Conservation (phyloP, 2,113 vertebrate genomes). For the Paralichthys olivaceus region DNA sequence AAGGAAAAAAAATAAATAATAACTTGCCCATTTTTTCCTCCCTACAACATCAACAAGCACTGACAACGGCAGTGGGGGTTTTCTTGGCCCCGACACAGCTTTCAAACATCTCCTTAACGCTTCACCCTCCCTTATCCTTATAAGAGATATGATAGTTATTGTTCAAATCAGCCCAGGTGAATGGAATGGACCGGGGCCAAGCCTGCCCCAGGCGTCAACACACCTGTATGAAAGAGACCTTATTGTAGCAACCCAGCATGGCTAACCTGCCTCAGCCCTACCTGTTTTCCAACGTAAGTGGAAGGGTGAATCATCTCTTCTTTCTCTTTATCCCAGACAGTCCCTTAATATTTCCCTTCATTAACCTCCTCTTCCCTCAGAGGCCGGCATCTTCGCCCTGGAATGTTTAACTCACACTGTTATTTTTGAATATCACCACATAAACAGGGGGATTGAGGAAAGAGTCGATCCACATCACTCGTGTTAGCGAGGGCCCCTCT, state of each 20-base stretch:
- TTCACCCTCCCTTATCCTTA: conserved; percentile 85
- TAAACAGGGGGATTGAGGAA: conserved; percentile 65
- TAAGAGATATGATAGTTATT: conserved; percentile 96
- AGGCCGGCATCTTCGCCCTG: conserved; percentile 81
- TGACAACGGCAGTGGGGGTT: conserved; percentile 97
- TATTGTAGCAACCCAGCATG: conserved; percentile 91
- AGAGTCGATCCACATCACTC: conserved; percentile 54
- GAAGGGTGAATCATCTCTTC: conserved; percentile 79
- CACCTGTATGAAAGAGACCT: conserved; percentile 98
- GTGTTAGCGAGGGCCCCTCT: conserved; percentile 34
- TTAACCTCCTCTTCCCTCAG: conserved; percentile 80
- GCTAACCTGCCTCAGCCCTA: conserved; percentile 89
- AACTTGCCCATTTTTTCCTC: conserved; percentile 76
- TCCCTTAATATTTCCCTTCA: conserved; percentile 84
- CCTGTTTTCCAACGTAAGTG: conserved; percentile 79
- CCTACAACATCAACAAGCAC: conserved; percentile 98
- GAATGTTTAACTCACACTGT: conserved; percentile 79
- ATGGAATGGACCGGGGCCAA: conserved; percentile 97
- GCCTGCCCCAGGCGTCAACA: conserved; percentile 98
- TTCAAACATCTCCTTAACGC: conserved; percentile 95
- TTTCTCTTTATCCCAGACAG: conserved; percentile 69
- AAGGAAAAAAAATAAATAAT: background rate
- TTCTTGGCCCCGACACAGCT: conserved; percentile 96
- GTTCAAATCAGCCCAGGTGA: conserved; percentile 98
- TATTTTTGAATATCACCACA: conserved; percentile 78